Evolutionary conservation across 2,797 vertebrate species (phyloP).

Genomic region (Bradypodion pumilum): DNA sequence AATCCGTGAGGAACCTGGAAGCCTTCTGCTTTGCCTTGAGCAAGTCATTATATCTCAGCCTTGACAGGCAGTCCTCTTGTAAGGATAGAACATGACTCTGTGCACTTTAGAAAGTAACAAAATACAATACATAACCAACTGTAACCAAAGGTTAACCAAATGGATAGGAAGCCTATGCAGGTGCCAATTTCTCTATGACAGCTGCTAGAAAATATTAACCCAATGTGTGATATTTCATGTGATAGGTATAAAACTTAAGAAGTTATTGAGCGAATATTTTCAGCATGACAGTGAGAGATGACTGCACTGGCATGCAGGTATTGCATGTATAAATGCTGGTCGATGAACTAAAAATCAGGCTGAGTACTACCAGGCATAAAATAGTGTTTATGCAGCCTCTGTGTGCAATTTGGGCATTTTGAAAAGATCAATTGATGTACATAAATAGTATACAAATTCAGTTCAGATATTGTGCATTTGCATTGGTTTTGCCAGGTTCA

Average conservation of each 20-base stretch:
- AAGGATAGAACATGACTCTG: neutral
- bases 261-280: neutral
- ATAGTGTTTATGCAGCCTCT: neutral
- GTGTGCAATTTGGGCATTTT: neutral
- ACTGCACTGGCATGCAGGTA: neutral
- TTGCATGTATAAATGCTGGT: neutral
- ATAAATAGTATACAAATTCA: neutral
- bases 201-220: neutral
- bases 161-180: neutral
- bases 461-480: too few relatives aligned
- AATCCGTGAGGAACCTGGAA: neutral
- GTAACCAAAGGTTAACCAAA: neutral
- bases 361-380: neutral
- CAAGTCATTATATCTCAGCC: neutral
- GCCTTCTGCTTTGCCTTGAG: too few relatives aligned
- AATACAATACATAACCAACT: conserved; percentile 9
- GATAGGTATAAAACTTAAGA: neutral
- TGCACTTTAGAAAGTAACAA: neutral
- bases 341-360: neutral
- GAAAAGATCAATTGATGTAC: neutral
- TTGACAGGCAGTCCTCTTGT: neutral
- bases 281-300: neutral
- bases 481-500: too few relatives aligned
- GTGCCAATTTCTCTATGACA: neutral
- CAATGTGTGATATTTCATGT: neutral